These are phyloP conservation scores for Ophraella communa DNA, from an alignment of 2,888 invertebrate genomes.

Conservation along the genomic window DNA sequence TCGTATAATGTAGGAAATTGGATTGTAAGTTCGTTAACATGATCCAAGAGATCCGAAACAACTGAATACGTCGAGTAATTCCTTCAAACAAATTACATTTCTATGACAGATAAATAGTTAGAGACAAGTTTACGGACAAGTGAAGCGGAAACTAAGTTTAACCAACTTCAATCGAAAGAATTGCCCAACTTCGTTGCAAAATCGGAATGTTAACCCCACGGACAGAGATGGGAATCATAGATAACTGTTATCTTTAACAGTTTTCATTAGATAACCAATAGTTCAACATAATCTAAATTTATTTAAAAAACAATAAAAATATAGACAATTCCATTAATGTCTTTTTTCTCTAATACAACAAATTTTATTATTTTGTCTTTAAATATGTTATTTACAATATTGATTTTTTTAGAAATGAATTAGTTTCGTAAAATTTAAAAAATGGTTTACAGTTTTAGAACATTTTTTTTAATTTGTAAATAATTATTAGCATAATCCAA, in stretches of 20 bases:
- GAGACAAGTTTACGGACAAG: not conserved
- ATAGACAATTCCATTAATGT: too few relatives aligned
- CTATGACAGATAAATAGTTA: slow-evolving; percentile 1
- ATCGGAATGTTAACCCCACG: not conserved
- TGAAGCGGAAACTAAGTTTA: not conserved
- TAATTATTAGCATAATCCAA: too few relatives aligned
- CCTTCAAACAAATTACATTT: not conserved
- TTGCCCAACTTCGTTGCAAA: not conserved
- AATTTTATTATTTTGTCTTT: too few relatives aligned
- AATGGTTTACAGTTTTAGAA: too few relatives aligned
- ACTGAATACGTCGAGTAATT: not conserved
- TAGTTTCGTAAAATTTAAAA: too few relatives aligned
- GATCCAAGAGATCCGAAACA: not conserved
- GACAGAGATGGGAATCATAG: not conserved
- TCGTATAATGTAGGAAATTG: not conserved
- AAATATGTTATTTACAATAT: too few relatives aligned
- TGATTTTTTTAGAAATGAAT: too few relatives aligned
- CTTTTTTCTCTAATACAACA: too few relatives aligned
- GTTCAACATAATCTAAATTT: too few relatives aligned
- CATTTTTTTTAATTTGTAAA: too few relatives aligned
- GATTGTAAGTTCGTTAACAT: not conserved
- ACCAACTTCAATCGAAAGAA: not conserved
- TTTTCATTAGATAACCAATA: too few relatives aligned
- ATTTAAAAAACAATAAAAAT: too few relatives aligned
- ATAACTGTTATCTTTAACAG: not conserved